Conservation (phyloP, 2,113 vertebrate species). For the Pardalotus punctatus region DNA sequence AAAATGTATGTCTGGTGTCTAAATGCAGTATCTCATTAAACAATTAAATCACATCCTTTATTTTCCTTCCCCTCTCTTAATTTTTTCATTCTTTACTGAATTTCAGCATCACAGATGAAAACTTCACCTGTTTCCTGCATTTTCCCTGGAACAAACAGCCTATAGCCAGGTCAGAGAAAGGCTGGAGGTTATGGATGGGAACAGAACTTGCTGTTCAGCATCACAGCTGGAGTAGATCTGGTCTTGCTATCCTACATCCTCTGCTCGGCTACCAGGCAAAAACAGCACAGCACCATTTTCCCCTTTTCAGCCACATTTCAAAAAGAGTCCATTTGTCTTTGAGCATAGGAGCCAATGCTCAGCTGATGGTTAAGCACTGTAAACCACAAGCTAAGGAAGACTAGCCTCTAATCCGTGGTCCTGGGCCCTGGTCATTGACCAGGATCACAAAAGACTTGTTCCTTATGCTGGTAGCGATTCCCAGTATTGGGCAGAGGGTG, state of each 20-base stretch:
- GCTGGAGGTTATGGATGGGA: not conserved
- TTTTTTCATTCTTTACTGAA: not conserved
- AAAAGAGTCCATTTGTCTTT: not conserved
- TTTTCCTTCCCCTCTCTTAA: not conserved
- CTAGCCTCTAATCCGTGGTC: not conserved
- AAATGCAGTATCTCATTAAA: not conserved
- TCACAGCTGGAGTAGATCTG: not conserved
- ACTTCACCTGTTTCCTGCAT: not conserved
- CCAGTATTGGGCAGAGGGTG: rapidly evolving
- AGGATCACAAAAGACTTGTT: not conserved
- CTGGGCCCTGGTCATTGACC: no score
- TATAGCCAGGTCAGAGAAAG: not conserved
- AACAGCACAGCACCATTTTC: not conserved
- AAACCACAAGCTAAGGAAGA: not conserved
- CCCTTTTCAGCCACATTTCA: not conserved
- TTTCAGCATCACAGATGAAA: not conserved
- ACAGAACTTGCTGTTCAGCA: not conserved
- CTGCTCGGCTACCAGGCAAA: not conserved
- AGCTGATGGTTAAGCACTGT: not conserved
- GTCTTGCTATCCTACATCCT: not conserved
- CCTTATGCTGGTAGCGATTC: rapidly evolving
- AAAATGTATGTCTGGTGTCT: not conserved
- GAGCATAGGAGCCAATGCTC: rapidly evolving
- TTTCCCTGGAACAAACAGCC: not conserved
- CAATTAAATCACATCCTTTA: not conserved